Evolutionary conservation across 1,140 invertebrate genomes (phyloP), one percentile per base, ranked within the genome.

Genomic region (Mya arenaria): DNA sequence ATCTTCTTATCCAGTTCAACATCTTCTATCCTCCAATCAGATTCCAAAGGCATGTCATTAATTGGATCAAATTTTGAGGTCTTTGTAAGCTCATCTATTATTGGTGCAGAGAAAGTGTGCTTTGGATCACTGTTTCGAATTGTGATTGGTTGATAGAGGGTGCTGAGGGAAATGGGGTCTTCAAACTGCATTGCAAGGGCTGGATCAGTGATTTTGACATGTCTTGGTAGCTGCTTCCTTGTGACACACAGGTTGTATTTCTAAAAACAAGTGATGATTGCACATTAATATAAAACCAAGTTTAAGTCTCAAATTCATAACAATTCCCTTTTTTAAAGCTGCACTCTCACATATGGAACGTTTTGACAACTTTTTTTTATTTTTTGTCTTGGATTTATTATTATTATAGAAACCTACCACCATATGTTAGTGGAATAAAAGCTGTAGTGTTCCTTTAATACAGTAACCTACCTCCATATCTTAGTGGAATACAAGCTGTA

Each of bases 51-150:
- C 23, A 79, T 74, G 66, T 87, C 85, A 83, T 77, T 90, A 15
- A 91, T 65, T 30, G 89, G 90, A 77, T 91, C 90, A 85, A 88
- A 69, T 72, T 91, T 91, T 5, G 87, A 90, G 52, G 86, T 91
- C 60, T 85, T 90, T 55, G 89, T 90, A 44, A 89, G 66, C 48
- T 90, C 85, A 80, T 84, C 84, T 15, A 91, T 89, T 36, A 89
- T 80, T 63, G 90, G 89, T 39, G 78, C 87, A 80, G 88, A 89
- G 72, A 86, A 91, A 13, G 88, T 89, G 71, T 88, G 86, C 41
- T 80, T 89, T 36, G 90, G 90, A 30, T 90, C 82, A 86, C 89
- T 91, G 39, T 71, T 83, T 48, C 87, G 85, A 30, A 91, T 85
- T 13, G 87, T 89, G 72, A 91, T 86, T 72, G 90, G 90, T 52